Evolutionary conservation across 2,797 vertebrate genomes (phyloP).

Genomic region (Trematomus bernacchii): DNA sequence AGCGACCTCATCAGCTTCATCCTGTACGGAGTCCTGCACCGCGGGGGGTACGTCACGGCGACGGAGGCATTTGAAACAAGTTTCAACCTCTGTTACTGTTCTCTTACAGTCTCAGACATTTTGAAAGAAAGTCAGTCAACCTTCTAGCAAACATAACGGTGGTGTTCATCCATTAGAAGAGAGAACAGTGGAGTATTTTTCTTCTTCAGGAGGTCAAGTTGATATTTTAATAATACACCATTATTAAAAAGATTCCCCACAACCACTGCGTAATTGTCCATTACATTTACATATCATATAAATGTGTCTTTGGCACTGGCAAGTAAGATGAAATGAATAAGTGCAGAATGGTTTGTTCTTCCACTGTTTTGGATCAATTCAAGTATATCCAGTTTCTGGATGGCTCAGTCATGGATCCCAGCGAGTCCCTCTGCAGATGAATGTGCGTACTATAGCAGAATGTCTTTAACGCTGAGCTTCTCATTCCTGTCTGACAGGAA

Average conservation of each 20-base stretch:
- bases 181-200: neutral
- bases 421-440: neutral
- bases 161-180: neutral
- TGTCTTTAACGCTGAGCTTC: neutral
- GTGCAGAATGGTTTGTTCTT: too few species aligned
- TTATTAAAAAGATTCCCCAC: too few species aligned
- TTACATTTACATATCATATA: too few species aligned
- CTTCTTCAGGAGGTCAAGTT: neutral
- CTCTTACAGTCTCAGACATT: neutral
- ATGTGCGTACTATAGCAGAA: neutral
- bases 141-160: neutral
- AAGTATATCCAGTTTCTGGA: too few species aligned
- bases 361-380: too few species aligned
- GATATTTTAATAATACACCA: neutral
- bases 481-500: slow-evolving; percentile 83
- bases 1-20: slow-evolving; percentile 99
- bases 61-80: neutral
- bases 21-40: slow-evolving; percentile 93
- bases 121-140: too few species aligned
- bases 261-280: too few species aligned
- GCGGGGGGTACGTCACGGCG: slow-evolving; percentile 88
- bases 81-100: neutral
- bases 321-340: too few species aligned
- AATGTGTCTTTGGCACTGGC: too few species aligned
- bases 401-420: neutral